These are phyloP conservation scores for Cybosia mesomella DNA, from an alignment of 2,888 invertebrate species.

Conservation along the genomic window DNA sequence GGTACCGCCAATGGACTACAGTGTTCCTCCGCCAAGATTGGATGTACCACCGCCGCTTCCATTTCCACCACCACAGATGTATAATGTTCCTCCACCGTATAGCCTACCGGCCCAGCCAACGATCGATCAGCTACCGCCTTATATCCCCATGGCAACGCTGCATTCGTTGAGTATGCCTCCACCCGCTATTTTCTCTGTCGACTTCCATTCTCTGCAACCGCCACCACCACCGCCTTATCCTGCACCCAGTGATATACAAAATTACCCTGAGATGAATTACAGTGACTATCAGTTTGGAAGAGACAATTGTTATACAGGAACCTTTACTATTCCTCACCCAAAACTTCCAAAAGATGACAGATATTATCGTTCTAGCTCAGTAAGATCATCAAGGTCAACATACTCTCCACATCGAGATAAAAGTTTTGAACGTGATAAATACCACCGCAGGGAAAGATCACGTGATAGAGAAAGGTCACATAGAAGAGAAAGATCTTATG, in stretches of 20 bases:
- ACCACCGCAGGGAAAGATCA: conserved; percentile 36
- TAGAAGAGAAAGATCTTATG: conserved; percentile 44
- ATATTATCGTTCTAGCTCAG: not conserved
- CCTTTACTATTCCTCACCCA: conserved; percentile 35
- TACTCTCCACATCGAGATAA: conserved; percentile 55
- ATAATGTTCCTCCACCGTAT: conserved; percentile 53
- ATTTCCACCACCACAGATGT: conserved; percentile 52
- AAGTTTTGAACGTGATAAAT: conserved; percentile 40
- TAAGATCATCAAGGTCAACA: conserved; percentile 41
- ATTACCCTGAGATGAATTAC: conserved; percentile 17
- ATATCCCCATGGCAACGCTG: conserved; percentile 33
- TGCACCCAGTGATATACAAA: conserved; percentile 28
- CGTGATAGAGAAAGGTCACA: conserved; percentile 14
- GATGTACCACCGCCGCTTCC: conserved; percentile 58
- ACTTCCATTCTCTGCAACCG: conserved; percentile 45
- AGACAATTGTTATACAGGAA: conserved; percentile 3
- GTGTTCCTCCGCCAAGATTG: conserved; percentile 70
- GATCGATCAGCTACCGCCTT: conserved; percentile 37
- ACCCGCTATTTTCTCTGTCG: conserved; percentile 46
- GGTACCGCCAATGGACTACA: conserved; percentile 69
- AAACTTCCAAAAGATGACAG: conserved; percentile 21
- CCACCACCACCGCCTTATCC: conserved; percentile 48
- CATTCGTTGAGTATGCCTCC: conserved; percentile 56
- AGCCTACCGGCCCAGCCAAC: conserved; percentile 40
- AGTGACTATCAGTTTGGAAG: not conserved